phyloP scores from a whole-genome alignment of 2,797 vertebrate genomes.

The Odontamblyopus rebecca region DNA sequence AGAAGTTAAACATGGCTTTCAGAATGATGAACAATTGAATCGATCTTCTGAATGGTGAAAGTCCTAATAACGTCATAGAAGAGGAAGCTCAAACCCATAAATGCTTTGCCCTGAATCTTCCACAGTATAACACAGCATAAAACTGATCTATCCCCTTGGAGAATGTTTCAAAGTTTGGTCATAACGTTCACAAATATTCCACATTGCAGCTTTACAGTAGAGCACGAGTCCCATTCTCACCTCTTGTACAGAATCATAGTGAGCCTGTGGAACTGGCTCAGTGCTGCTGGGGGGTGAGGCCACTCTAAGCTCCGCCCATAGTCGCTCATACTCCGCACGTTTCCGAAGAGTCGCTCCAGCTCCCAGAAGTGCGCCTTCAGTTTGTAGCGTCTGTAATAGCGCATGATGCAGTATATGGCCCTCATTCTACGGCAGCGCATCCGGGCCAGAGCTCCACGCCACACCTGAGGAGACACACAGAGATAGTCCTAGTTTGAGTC shows the following conservation, averaged over 20 bases:
- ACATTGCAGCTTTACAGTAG: too few species aligned
- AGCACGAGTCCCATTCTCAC: constrained; percentile 57
- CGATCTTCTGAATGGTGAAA: too few species aligned
- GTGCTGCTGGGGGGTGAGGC: constrained; percentile 80
- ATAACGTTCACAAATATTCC: too few species aligned
- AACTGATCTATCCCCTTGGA: too few species aligned
- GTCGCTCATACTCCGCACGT: constrained; percentile 79
- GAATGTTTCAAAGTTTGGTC: too few species aligned
- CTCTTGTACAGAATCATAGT: constrained; percentile 83
- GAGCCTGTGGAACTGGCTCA: constrained; percentile 83
- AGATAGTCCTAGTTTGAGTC: too few species aligned
- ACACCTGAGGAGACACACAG: constrained; percentile 69
- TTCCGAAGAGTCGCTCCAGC: constrained; percentile 80
- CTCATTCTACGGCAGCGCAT: constrained; percentile 77
- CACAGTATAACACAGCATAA: too few species aligned
- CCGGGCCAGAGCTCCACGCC: constrained; percentile 88
- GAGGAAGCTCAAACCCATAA: too few species aligned
- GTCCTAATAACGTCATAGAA: too few species aligned
- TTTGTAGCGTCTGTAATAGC: constrained; percentile 86
- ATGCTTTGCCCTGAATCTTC: too few species aligned
- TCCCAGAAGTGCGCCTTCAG: constrained; percentile 86
- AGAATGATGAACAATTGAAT: too few species aligned
- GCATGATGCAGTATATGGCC: constrained; percentile 87
- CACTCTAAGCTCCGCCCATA: constrained; percentile 84
- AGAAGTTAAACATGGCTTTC: too few species aligned